Evolutionary conservation across 2,113 vertebrate species (phyloP).

Genomic region (Amphiprion ocellaris): DNA sequence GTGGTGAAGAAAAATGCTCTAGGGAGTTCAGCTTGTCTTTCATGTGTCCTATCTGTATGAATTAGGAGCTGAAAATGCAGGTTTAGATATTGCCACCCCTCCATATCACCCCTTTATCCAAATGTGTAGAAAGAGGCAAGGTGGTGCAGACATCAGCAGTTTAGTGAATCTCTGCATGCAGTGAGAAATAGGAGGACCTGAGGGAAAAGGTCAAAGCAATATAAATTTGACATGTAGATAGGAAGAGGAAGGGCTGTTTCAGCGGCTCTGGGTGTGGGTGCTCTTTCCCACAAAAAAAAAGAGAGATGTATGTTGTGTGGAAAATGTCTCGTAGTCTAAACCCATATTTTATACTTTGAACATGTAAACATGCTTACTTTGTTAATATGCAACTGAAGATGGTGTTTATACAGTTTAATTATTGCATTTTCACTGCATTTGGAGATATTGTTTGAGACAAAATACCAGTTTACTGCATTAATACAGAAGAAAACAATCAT

Average conservation of each 20-base stretch:
- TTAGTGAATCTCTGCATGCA: conserved; percentile 60
- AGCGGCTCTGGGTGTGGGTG: conserved; percentile 42
- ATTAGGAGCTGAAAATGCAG: conserved; percentile 62
- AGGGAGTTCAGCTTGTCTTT: conserved; percentile 58
- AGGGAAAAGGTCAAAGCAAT: conserved; percentile 77
- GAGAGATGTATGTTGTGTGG: neutral
- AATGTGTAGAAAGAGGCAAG: conserved; percentile 60
- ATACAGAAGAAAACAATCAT: neutral
- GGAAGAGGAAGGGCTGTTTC: conserved; percentile 40
- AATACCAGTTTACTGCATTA: neutral
- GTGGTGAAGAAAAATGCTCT: conserved; percentile 34
- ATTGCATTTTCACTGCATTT: neutral
- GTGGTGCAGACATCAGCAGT: conserved; percentile 77
- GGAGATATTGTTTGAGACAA: neutral
- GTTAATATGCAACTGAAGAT: neutral
- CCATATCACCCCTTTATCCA: conserved; percentile 46
- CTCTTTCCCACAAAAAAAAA: conserved; percentile 8
- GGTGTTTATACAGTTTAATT: neutral
- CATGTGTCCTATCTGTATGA: conserved; percentile 57
- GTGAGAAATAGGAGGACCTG: conserved; percentile 53
- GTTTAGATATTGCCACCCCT: conserved; percentile 46
- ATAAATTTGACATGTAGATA: conserved; percentile 71
- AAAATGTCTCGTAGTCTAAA: conserved; percentile 16
- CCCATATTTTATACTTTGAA: neutral
- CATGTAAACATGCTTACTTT: neutral